These are phyloP conservation scores for Channa maculata DNA, from an alignment of 2,113 vertebrate species.

Conservation along the genomic window DNA sequence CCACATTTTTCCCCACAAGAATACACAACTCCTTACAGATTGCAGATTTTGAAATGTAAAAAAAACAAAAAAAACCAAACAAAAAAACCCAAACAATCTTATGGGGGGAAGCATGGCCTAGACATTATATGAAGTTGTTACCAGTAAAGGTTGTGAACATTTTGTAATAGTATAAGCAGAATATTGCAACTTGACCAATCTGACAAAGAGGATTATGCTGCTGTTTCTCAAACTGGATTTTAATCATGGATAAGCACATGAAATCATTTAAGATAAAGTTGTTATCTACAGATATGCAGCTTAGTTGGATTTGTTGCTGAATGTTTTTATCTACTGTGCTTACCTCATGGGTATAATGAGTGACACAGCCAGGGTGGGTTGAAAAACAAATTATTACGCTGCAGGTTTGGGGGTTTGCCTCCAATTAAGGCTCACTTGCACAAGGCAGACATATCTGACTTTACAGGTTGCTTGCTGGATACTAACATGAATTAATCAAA, in stretches of 20 bases:
- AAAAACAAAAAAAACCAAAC: too few relatives aligned
- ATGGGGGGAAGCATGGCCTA: too few relatives aligned
- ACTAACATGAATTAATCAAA: constrained; percentile 22
- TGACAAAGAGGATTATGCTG: constrained; percentile 45
- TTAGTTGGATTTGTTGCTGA: constrained; percentile 41
- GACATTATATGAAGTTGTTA: too few relatives aligned
- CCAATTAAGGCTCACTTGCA: constrained; percentile 26
- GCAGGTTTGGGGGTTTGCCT: constrained; percentile 42
- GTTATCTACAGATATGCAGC: constrained; percentile 48
- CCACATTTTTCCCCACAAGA: too few relatives aligned
- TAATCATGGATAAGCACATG: constrained; percentile 38
- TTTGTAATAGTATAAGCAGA: constrained; percentile 9
- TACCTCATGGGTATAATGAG: constrained; percentile 25
- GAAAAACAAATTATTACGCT: constrained; percentile 34
- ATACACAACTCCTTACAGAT: too few relatives aligned
- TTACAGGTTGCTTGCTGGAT: constrained; percentile 19
- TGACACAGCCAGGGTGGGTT: constrained; percentile 20
- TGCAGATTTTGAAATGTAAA: too few relatives aligned
- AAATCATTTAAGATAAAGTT: constrained; percentile 47
- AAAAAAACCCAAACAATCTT: too few relatives aligned
- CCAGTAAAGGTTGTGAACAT: not conserved
- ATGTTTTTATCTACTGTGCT: constrained; percentile 26
- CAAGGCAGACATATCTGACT: constrained; percentile 20
- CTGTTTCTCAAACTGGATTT: constrained; percentile 39
- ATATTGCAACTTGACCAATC: constrained; percentile 20